Evolutionary conservation across 2,797 vertebrate genomes (phyloP).

Genomic region (Enteromius argenteus): DNA sequence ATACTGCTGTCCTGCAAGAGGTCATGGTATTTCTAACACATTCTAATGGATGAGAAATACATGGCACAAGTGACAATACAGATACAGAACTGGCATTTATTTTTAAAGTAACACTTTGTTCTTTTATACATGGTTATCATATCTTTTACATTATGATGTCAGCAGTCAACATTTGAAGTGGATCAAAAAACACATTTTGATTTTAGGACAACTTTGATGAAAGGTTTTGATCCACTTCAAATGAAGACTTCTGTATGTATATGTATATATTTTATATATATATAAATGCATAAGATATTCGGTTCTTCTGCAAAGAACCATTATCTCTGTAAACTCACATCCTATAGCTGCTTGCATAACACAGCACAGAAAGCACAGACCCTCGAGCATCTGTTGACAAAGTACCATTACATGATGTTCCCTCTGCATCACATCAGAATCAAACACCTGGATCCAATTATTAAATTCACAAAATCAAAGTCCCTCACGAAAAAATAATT

Average conservation of each 20-base stretch:
- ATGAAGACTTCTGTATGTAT: too few relatives aligned
- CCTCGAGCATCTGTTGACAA: neutral
- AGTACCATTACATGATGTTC: neutral
- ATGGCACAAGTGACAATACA: too few relatives aligned
- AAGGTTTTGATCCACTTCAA: too few relatives aligned
- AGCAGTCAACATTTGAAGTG: too few relatives aligned
- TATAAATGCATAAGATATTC: neutral
- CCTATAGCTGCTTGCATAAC: neutral
- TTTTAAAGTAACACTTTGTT: neutral
- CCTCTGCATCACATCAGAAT: neutral
- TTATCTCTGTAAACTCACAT: neutral
- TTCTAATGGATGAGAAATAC: too few relatives aligned
- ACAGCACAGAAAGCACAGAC: neutral
- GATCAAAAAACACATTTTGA: too few relatives aligned
- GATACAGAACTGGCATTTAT: neutral
- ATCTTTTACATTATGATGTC: neutral
- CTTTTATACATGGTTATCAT: neutral
- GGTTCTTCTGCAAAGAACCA: neutral
- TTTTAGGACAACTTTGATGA: too few relatives aligned
- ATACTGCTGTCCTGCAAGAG: too few relatives aligned
- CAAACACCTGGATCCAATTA: constrained; percentile 19
- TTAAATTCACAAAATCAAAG: neutral
- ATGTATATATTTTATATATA: too few relatives aligned
- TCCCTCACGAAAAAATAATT: neutral
- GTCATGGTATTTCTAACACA: too few relatives aligned